Conservation (phyloP, 2,797 vertebrate genomes). For the Harpagifer antarcticus region DNA sequence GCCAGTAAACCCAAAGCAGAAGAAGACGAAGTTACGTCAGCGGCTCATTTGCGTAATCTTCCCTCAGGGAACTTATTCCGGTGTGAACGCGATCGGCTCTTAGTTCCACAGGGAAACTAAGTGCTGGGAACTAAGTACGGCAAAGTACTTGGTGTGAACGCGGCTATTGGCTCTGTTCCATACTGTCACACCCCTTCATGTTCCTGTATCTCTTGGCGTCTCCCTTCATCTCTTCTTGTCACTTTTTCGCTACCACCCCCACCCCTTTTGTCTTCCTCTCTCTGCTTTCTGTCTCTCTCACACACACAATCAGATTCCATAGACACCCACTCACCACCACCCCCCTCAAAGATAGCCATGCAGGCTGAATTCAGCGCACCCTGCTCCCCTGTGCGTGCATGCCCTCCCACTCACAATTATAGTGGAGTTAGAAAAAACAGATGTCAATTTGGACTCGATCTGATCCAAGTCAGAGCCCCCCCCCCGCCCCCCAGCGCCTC, state of each 20-base stretch:
- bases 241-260: not conserved
- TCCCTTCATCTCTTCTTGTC: conserved; percentile 5
- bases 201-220: not conserved
- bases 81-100: too few relatives aligned
- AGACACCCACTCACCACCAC: conserved; percentile 47
- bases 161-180: not conserved
- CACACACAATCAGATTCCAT: conserved; percentile 53
- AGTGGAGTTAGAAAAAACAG: conserved; percentile 74
- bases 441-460: conserved; percentile 67
- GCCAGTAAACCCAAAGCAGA: too few relatives aligned
- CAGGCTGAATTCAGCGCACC: conserved; percentile 42
- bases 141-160: too few relatives aligned
- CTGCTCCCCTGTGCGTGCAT: conserved; percentile 28
- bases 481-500: conserved; percentile 18
- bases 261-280: conserved; percentile 14
- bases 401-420: conserved; percentile 65
- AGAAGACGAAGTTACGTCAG: too few relatives aligned
- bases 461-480: conserved; percentile 45
- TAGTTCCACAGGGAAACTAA: too few relatives aligned
- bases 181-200: not conserved
- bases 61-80: too few relatives aligned
- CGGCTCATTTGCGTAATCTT: too few relatives aligned
- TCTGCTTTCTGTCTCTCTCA: conserved; percentile 51
- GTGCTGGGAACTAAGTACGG: too few relatives aligned
- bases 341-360: conserved; percentile 34